Evolutionary conservation across 1,140 invertebrate species (phyloP).

Genomic region (Drosophila punjabiensis): DNA sequence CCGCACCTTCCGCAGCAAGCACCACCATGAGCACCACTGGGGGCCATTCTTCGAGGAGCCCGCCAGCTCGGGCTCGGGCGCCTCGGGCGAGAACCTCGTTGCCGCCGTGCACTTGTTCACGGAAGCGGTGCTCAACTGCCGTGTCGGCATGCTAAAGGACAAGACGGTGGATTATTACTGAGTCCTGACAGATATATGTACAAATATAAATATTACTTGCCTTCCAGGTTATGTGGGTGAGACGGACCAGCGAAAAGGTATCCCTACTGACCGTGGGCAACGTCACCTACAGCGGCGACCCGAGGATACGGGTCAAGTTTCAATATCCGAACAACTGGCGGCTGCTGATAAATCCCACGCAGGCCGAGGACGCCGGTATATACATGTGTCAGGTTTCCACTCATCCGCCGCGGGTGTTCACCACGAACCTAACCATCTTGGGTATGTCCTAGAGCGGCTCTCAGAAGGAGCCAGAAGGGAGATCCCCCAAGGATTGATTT

Average conservation of each 20-base stretch:
- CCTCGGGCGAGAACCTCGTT: constrained; percentile 86
- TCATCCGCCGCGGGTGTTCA: constrained; percentile 90
- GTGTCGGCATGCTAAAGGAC: constrained; percentile 92
- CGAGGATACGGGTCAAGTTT: constrained; percentile 90
- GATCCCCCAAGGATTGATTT: no score
- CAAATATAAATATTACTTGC: neutral
- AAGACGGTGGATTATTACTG: constrained; percentile 89
- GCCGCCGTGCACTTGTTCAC: constrained; percentile 90
- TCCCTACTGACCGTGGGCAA: constrained; percentile 92
- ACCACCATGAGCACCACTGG: constrained; percentile 88
- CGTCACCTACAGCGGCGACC: constrained; percentile 90
- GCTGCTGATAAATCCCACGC: constrained; percentile 91
- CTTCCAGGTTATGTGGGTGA: constrained; percentile 91
- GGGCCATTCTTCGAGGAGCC: constrained; percentile 92
- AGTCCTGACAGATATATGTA: neutral
- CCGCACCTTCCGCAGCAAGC: constrained; percentile 87
- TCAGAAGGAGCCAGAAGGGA: no score
- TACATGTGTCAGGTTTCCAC: constrained; percentile 95
- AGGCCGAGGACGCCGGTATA: constrained; percentile 90
- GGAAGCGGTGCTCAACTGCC: constrained; percentile 92
- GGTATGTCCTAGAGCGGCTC: constrained; percentile 81
- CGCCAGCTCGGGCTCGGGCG: constrained; percentile 62
- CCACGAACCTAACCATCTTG: constrained; percentile 88
- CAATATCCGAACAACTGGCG: constrained; percentile 95
- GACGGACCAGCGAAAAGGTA: constrained; percentile 89